Evolutionary conservation across 2,797 vertebrate genomes (phyloP).

Genomic region (Emydoidea blandingii): DNA sequence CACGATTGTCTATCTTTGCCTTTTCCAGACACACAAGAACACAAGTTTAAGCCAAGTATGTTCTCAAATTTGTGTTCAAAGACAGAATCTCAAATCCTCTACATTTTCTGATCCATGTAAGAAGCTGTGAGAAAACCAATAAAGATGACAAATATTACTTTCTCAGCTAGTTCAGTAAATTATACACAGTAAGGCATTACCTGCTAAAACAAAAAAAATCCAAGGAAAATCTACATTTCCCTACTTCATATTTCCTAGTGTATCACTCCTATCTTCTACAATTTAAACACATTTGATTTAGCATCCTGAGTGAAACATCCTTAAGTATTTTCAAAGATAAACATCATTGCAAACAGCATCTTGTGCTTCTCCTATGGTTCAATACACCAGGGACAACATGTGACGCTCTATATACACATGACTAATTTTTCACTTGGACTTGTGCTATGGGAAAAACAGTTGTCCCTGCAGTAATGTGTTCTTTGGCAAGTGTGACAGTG

Average conservation of each 20-base stretch:
- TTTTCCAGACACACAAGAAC: slow-evolving; percentile 66
- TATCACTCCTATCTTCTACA: neutral
- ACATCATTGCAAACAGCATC: accelerated
- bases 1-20: slow-evolving; percentile 58
- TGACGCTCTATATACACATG: neutral
- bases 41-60: slow-evolving; percentile 71
- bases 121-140: slow-evolving; percentile 76
- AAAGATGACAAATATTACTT: slow-evolving; percentile 36
- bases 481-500: neutral
- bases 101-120: slow-evolving; percentile 78
- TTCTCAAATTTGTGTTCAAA: slow-evolving; percentile 67
- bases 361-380: neutral
- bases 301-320: neutral
- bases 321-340: neutral
- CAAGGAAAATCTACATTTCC: neutral
- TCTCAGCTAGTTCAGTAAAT: neutral
- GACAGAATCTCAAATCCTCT: slow-evolving; percentile 72
- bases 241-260: neutral
- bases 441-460: neutral
- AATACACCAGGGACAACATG: accelerated
- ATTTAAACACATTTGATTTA: neutral
- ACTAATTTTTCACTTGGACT: no score
- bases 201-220: neutral
- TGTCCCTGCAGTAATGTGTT: neutral
- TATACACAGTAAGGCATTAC: neutral